Evolutionary conservation across 1,140 invertebrate species (phyloP).

Genomic region (Dryas iulia): DNA sequence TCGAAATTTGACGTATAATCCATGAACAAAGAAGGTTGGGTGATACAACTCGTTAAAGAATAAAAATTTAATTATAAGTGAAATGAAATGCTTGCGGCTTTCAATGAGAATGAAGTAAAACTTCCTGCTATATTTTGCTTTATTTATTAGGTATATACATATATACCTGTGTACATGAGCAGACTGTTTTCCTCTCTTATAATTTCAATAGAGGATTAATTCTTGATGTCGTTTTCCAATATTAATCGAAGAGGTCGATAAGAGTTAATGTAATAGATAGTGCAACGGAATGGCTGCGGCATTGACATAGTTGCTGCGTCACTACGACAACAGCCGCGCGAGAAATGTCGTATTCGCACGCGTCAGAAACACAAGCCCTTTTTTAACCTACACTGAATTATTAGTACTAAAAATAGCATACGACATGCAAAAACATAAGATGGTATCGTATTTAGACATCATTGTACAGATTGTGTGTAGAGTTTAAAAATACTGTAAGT

Average conservation of each 20-base stretch:
- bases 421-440: neutral
- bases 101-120: too few relatives aligned
- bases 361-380: constrained; percentile 22
- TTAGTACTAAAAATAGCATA: too few relatives aligned
- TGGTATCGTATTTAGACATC: neutral
- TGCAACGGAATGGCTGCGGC: constrained; percentile 50
- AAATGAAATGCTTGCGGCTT: too few relatives aligned
- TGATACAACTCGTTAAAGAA: too few relatives aligned
- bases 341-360: constrained; percentile 15
- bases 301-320: constrained; percentile 74
- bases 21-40: too few relatives aligned
- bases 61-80: too few relatives aligned
- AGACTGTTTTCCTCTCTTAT: constrained; percentile 28
- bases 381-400: neutral
- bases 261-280: constrained; percentile 68
- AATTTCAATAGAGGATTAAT: constrained; percentile 27
- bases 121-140: too few relatives aligned
- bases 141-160: too few relatives aligned
- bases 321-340: constrained; percentile 52
- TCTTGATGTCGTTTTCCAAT: constrained; percentile 53
- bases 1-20: too few relatives aligned
- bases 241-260: constrained; percentile 71
- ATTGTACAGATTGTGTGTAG: too few relatives aligned
- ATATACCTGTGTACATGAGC: too few relatives aligned
- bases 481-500: neutral